Evolutionary conservation across 2,113 vertebrate genomes (phyloP), one percentile per base, ranked within the genome.

Genomic region (Grammomys surdaster): DNA sequence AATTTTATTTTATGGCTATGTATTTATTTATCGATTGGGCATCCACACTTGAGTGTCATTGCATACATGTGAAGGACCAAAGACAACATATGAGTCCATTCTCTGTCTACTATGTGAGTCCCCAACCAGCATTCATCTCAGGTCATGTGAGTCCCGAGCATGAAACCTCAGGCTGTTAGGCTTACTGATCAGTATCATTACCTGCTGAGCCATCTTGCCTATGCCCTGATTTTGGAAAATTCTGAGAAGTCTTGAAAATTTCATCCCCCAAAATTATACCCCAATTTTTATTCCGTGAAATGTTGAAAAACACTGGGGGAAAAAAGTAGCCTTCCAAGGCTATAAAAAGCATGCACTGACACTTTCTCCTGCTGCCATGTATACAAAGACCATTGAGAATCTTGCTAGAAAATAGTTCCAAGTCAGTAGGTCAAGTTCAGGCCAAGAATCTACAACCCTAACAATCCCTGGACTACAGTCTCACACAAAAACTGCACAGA

Each of bases 251-350:
- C 78, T 54, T 76, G 70, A 80, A 54, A 54, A 9, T 54, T 80
- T 54, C 77, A 78, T 17, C 70, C 36, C 7, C 70, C 22, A 56
- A 87, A 84, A 4, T 73, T 14, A 6, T 63, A 40, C 43, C 80
- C 22, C 40, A 56, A 81, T 81, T 82, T 96, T 84, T 82, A 19
- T 73, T 78, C 51, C 48, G 63, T 75, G 33, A 36, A 4, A 5
- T 72, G 70, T 3, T 65, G 51, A 86, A 12, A 4, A 33, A 90
- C 75, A 70, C 0, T 33, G 26, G 76, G 89, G 76, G 89, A 51
- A 51, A 16, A 93, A 76, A 90, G n/a, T 60, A 54, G 65, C 94
- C 77, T 92, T 80, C 80, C 92, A 22, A 94, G 14, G 9, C 9
- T 85, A 31, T 46, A 76, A 89, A 88, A 81, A 24, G 33, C 0